Conservation (phyloP, 2,113 vertebrate species). For the Catharus fuscescens region DNA sequence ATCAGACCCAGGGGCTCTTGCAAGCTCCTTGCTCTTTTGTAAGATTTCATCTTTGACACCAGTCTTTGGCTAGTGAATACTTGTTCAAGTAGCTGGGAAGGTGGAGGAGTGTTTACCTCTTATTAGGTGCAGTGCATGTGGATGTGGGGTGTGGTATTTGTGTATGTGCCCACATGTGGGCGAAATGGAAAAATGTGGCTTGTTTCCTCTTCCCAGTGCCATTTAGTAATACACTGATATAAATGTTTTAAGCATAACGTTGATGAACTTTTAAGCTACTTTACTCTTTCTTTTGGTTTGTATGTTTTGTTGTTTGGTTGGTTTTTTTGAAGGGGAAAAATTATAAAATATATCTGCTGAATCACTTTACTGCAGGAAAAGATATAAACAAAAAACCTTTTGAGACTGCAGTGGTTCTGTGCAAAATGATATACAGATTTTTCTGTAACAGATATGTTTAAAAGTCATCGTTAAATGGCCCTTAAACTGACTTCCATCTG, state of each 20-base stretch:
- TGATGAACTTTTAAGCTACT: neutral
- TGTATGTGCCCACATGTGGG: neutral
- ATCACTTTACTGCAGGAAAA: neutral
- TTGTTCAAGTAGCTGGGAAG: neutral
- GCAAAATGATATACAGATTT: neutral
- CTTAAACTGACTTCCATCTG: neutral
- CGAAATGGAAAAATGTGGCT: neutral
- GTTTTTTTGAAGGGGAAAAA: neutral
- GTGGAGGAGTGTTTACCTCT: constrained; percentile 18
- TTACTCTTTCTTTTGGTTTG: neutral
- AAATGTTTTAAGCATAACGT: neutral
- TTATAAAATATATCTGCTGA: neutral
- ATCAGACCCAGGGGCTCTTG: neutral
- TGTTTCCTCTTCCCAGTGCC: constrained; percentile 17
- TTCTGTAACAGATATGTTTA: neutral
- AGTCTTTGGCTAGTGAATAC: neutral
- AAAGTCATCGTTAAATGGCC: neutral
- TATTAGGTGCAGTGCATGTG: neutral
- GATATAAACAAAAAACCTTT: neutral
- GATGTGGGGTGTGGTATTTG: constrained; percentile 11
- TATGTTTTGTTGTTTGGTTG: neutral
- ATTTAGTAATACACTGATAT: neutral
- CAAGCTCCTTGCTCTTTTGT: neutral
- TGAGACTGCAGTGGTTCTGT: neutral
- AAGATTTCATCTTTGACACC: neutral